Evolutionary conservation across 2,113 vertebrate species (phyloP).

Genomic region (Calonectris borealis): DNA sequence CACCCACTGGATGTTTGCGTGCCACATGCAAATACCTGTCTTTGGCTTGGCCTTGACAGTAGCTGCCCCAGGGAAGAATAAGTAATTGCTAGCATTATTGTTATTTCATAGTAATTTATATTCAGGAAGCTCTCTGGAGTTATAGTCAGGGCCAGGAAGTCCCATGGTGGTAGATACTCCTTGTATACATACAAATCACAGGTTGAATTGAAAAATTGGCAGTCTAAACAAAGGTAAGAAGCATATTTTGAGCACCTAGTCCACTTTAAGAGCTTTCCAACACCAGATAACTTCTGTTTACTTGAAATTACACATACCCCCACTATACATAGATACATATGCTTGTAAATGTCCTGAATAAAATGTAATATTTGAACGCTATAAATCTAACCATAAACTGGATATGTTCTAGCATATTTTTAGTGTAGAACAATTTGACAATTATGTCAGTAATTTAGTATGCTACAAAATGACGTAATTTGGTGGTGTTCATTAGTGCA

Average conservation of each 20-base stretch:
- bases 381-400: neutral
- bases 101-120: neutral
- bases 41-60: neutral
- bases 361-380: neutral
- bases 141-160: neutral
- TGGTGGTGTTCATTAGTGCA: neutral
- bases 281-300: neutral
- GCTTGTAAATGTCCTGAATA: neutral
- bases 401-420: slow-evolving; percentile 19
- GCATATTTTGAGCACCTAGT: neutral
- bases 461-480: neutral
- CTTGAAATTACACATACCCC: neutral
- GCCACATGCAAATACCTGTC: neutral
- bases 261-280: neutral
- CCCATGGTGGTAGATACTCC: neutral
- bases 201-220: neutral
- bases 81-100: neutral
- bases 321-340: neutral
- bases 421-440: neutral
- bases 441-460: neutral
- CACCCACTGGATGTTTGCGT: neutral
- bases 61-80: neutral
- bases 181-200: neutral
- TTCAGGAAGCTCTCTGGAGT: neutral
- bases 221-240: neutral